phyloP scores from a whole-genome alignment of 2,797 vertebrate species.

The Strix occidentalis region DNA sequence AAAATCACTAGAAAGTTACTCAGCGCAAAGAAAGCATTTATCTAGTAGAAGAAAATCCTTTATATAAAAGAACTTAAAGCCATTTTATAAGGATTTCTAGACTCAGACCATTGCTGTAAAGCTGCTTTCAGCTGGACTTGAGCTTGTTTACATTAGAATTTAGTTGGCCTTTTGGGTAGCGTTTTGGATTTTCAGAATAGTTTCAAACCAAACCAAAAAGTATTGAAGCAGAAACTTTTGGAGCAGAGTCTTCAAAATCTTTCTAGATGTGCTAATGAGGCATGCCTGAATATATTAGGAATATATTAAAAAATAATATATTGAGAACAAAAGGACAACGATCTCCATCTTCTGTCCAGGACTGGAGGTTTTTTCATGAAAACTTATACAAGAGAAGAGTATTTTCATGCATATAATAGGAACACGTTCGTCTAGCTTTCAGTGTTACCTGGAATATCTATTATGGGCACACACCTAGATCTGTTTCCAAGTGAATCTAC shows the following conservation, averaged over 20 bases:
- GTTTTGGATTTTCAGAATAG: neutral
- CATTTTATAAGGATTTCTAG: constrained; percentile 4
- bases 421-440: neutral
- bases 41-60: constrained; percentile 32
- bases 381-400: neutral
- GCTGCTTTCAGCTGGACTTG: constrained; percentile 25
- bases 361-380: neutral
- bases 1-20: constrained; percentile 28
- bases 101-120: constrained; percentile 7
- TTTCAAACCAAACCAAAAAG: neutral
- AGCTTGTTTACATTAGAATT: constrained; percentile 24
- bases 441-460: neutral
- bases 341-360: neutral
- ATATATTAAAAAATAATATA: neutral
- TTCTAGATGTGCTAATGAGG: neutral
- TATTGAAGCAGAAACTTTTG: neutral
- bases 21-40: neutral
- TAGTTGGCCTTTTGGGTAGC: neutral
- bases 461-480: neutral
- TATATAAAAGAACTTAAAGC: constrained; percentile 1
- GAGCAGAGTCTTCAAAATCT: neutral
- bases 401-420: neutral
- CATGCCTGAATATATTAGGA: neutral
- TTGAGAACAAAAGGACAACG: neutral
- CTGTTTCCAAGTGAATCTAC: neutral